Percentiles rank a stretch among this genome's conserved stretches.
Conservation (phyloP, 2,888 invertebrate species). For the Sthenelais limicola region DNA sequence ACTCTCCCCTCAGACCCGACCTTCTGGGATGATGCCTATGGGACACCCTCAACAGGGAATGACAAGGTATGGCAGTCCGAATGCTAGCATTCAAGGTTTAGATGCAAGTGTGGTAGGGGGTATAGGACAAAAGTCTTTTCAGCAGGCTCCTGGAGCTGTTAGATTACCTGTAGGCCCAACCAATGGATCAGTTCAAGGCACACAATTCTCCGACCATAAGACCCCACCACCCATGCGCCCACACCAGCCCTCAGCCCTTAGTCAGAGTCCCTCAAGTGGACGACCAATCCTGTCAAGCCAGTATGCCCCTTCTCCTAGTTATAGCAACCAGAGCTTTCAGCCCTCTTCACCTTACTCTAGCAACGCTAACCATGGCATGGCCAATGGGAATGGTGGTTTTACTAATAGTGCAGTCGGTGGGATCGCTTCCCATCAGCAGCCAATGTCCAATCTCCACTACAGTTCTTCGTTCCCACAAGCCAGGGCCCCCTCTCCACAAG, state of each 20-base stretch:
- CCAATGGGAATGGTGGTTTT: too few relatives aligned
- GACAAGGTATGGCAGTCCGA: background rate
- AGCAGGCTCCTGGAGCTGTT: constrained; percentile 1
- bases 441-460: background rate
- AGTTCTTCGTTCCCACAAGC: constrained; percentile 19
- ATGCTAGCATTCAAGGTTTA: constrained; percentile 1
- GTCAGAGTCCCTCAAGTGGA: too few relatives aligned
- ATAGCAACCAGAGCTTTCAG: too few relatives aligned
- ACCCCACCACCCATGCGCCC: constrained; percentile 2
- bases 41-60: constrained; percentile 6
- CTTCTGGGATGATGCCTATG: background rate
- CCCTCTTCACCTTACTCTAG: too few relatives aligned
- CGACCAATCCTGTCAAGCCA: too few relatives aligned
- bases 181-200: background rate
- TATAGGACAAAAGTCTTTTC: background rate
- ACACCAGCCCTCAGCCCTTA: background rate
- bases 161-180: background rate
- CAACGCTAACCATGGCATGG: too few relatives aligned
- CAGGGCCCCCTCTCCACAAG: constrained; percentile 19
- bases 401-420: background rate
- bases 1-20: constrained; percentile 2
- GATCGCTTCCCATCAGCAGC: background rate
- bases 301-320: too few relatives aligned
- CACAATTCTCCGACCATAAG: background rate
- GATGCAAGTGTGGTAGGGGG: background rate